phyloP scores from a whole-genome alignment of 2,797 vertebrate species.

The Liparis tanakae region DNA sequence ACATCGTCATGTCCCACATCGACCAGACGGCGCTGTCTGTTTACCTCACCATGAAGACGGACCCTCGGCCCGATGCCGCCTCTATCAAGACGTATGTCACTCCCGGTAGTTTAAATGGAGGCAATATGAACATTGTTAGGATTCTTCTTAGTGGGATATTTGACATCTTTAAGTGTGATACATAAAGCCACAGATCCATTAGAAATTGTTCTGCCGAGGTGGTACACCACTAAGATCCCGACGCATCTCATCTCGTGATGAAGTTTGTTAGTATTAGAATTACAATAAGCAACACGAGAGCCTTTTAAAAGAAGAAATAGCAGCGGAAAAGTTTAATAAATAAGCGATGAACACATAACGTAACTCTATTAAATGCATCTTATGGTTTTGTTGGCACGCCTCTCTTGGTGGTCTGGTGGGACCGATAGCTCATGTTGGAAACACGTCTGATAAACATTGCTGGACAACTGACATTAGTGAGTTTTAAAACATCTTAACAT shows the following conservation, averaged over 20 bases:
- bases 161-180: background rate
- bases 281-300: too few species aligned
- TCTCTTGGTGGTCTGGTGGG: background rate
- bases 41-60: slow-evolving; percentile 96
- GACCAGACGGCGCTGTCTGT: slow-evolving; percentile 95
- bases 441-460: background rate
- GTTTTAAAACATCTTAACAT: background rate
- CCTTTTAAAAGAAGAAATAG: background rate
- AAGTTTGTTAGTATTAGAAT: background rate
- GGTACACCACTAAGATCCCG: background rate
- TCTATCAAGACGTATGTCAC: slow-evolving; percentile 92
- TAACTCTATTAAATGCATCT: background rate
- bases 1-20: slow-evolving; percentile 91
- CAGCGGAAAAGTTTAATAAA: background rate
- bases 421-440: background rate
- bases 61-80: slow-evolving; percentile 95
- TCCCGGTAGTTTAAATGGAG: too few species aligned
- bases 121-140: slow-evolving; percentile 2
- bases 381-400: background rate
- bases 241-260: background rate
- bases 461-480: background rate
- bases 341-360: background rate
- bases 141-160: background rate
- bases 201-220: background rate
- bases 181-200: background rate